Base-by-base conservation (phyloP, 2,888 invertebrate genomes). In the Acanthosepion lycidas region DNA sequence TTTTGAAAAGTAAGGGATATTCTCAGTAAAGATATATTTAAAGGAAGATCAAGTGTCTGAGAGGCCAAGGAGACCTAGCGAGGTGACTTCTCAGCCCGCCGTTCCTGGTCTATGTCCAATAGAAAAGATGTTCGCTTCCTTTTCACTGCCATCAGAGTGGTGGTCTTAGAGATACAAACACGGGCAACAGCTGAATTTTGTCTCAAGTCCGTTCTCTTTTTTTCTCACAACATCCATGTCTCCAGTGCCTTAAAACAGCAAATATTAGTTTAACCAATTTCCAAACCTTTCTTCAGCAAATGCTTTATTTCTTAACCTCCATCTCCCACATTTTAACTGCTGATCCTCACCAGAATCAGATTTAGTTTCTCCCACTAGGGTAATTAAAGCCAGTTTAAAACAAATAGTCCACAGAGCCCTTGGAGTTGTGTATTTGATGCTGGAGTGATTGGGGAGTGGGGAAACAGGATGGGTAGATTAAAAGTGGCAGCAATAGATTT, bases 201-300 rank as follows among this genome's bases (percentile, higher is more conserved):
- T 78, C 78, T 9, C n/a, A 78, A n/a, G 9, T 8, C 23, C 3
- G n/a, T 78, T 18, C n/a, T 78, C 23, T 33, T 78, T 12, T 12
- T 33, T 78, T 78, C 9, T 78, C 78, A 78, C 33, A 78, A 78
- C 78, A 78, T 92, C 12, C 92, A 92, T 92, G 92, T 92, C 92
- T 49, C 26, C 48, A 51, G n/a, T 51, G 28, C 51, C 51, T 48
- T 92, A 49, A 92, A 92, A 92, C 92, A 92, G 92, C 92, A 92
- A 92, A 92, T 92, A 92, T 92, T 92, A 92, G 92, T 92, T 92
- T 92, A 49, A 92, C 92, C 92, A 92, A 92, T 92, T 92, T 92
- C n/a, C 49, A 92, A 48, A 92, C 92, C n/a, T n/a, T 78, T 12
- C 33, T 78, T 33, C n/a, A 15, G 78, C 78, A 78, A 78, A n/a